A percentile compares a stretch with the other conserved stretches of the same genome.
phyloP scores from a whole-genome alignment of 1,140 invertebrate genomes.

The Mizuhopecten yessoensis region DNA sequence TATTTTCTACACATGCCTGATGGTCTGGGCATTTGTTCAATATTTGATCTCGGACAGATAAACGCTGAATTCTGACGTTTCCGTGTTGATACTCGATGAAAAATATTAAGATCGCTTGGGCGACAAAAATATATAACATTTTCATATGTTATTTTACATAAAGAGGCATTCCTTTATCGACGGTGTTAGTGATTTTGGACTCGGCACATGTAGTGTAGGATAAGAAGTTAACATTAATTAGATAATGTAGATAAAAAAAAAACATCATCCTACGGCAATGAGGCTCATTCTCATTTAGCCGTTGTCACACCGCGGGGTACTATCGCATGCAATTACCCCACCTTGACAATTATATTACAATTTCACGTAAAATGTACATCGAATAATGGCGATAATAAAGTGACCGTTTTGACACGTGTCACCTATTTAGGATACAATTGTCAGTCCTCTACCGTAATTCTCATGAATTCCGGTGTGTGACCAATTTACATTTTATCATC shows the following conservation, averaged over 20 bases:
- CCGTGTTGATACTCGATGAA: neutral
- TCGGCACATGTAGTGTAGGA: neutral
- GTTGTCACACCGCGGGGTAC: neutral
- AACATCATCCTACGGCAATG: neutral
- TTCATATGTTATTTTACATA: neutral
- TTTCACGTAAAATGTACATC: conserved; percentile 21
- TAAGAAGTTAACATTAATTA: neutral
- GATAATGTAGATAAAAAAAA: neutral
- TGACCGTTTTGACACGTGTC: conserved; percentile 31
- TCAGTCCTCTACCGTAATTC: neutral
- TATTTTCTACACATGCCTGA: neutral
- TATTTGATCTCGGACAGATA: neutral
- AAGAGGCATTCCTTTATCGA: too few species aligned
- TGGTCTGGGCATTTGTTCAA: neutral
- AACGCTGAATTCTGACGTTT: neutral
- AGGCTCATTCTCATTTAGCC: neutral
- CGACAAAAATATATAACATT: neutral
- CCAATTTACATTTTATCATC: conserved; percentile 4
- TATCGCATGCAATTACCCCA: conserved; percentile 5
- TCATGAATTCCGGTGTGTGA: neutral
- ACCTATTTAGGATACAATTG: neutral
- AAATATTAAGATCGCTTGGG: neutral
- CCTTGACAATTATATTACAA: conserved; percentile 21
- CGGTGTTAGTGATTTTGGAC: neutral
- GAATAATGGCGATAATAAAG: neutral